Conservation (phyloP, 2,888 invertebrate species). For the Hetaerina titia region DNA sequence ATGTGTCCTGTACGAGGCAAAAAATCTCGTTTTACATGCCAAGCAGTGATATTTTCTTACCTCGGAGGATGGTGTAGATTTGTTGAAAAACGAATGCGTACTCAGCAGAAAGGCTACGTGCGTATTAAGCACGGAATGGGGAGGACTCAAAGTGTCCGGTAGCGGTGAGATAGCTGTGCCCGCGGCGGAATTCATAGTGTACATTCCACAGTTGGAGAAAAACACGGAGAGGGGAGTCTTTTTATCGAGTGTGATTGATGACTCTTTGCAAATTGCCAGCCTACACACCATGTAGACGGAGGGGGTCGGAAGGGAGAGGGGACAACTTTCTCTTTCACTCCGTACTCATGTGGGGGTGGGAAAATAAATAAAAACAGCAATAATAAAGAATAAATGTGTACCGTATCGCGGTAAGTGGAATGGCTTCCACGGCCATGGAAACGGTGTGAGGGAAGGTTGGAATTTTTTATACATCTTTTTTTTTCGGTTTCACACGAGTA, state of each 20-base stretch:
- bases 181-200: neutral
- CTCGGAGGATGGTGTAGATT: too few species aligned
- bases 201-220: neutral
- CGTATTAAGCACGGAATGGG: neutral
- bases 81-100: too few species aligned
- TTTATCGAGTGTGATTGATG: slow-evolving; percentile 46
- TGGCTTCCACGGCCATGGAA: neutral
- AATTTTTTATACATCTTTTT: neutral
- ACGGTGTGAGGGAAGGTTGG: neutral
- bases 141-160: neutral
- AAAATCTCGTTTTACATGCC: too few species aligned
- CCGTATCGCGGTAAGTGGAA: neutral
- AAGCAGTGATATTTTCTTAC: too few species aligned
- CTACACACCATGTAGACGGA: neutral
- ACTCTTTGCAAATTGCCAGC: slow-evolving; percentile 53
- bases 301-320: neutral
- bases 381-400: neutral
- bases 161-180: neutral
- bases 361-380: slow-evolving; percentile 28
- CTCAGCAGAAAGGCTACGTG: too few species aligned
- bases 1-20: neutral
- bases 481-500: neutral
- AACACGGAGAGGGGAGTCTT: neutral
- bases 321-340: neutral
- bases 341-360: neutral